A percentile compares a stretch with the other conserved stretches of the same genome.
These are phyloP conservation scores for Plebejus argus DNA, from an alignment of 2,888 invertebrate genomes.

Conservation along the genomic window DNA sequence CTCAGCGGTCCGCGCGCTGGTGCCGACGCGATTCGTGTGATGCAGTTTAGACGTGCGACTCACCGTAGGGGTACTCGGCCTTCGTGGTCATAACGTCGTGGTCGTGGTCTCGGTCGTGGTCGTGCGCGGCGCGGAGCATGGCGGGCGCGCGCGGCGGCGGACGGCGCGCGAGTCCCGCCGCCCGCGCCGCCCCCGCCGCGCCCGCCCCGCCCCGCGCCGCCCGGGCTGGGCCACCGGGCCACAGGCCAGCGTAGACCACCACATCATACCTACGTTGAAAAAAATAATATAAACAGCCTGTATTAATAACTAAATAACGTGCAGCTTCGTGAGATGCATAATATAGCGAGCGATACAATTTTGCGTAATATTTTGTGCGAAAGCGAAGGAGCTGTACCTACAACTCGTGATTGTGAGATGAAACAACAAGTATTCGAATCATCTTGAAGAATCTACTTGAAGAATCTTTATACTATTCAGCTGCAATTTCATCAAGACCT, in stretches of 20 bases:
- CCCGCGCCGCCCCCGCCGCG: slow-evolving; percentile 40
- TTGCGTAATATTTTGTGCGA: too few relatives aligned
- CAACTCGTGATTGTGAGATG: too few relatives aligned
- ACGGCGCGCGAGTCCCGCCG: slow-evolving; percentile 54
- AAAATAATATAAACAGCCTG: background rate
- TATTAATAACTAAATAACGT: background rate
- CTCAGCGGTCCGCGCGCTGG: background rate
- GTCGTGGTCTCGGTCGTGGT: slow-evolving; percentile 38
- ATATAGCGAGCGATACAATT: background rate
- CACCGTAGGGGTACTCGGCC: slow-evolving; percentile 68
- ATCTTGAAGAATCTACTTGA: too few relatives aligned
- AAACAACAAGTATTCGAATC: too few relatives aligned
- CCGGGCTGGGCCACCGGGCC: slow-evolving; percentile 32
- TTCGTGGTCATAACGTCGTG: slow-evolving; percentile 50
- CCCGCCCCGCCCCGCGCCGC: slow-evolving; percentile 38
- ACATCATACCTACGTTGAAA: background rate
- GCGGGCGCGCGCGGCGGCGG: slow-evolving; percentile 58
- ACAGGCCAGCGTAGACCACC: background rate
- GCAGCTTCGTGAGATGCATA: background rate
- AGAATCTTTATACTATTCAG: too few relatives aligned
- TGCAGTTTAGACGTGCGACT: slow-evolving; percentile 46
- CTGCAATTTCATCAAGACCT: too few relatives aligned
- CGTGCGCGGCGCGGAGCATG: slow-evolving; percentile 42
- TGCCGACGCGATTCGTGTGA: background rate
- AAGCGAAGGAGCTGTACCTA: too few relatives aligned